Evolutionary conservation across 2,888 invertebrate species (phyloP).

Genomic region (Melieria crassipennis): DNA sequence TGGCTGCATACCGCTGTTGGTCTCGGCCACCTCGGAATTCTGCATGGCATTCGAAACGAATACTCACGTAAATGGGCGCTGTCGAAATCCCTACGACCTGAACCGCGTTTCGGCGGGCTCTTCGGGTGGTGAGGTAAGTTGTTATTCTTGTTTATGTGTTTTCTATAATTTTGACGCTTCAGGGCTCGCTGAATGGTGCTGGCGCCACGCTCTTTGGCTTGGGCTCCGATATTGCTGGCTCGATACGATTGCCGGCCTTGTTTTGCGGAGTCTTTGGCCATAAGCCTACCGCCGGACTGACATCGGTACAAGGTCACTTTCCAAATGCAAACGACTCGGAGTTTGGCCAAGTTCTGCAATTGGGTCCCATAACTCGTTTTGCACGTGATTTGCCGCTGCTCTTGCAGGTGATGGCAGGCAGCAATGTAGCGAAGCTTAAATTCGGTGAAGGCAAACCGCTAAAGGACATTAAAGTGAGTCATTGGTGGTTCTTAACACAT

Average conservation of each 20-base stretch:
- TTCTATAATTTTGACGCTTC: conserved; percentile 50
- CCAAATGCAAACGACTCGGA: conserved; percentile 68
- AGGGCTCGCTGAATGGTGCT: conserved; percentile 76
- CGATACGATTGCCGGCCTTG: conserved; percentile 84
- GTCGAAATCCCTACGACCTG: conserved; percentile 85
- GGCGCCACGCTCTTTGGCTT: conserved; percentile 82
- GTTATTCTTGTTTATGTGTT: not conserved
- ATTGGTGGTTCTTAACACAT: not conserved
- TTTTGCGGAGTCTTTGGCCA: conserved; percentile 90
- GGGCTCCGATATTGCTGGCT: conserved; percentile 88
- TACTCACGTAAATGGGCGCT: conserved; percentile 81
- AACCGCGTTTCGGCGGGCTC: conserved; percentile 84
- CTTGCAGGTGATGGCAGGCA: conserved; percentile 72
- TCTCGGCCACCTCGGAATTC: conserved; percentile 88
- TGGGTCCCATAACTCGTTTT: conserved; percentile 82
- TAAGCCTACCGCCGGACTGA: conserved; percentile 80
- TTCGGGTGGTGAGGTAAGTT: conserved; percentile 79
- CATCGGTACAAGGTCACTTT: conserved; percentile 72
- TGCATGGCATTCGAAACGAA: conserved; percentile 89
- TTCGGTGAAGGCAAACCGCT: conserved; percentile 67
- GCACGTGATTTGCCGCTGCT: conserved; percentile 79
- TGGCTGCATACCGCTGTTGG: conserved; percentile 84
- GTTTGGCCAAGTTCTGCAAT: conserved; percentile 68
- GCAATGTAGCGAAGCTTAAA: conserved; percentile 64
- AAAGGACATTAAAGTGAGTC: conserved; percentile 66